These are phyloP conservation scores for Theocolax elegans DNA, from an alignment of 1,140 invertebrate genomes.

Conservation along the genomic window DNA sequence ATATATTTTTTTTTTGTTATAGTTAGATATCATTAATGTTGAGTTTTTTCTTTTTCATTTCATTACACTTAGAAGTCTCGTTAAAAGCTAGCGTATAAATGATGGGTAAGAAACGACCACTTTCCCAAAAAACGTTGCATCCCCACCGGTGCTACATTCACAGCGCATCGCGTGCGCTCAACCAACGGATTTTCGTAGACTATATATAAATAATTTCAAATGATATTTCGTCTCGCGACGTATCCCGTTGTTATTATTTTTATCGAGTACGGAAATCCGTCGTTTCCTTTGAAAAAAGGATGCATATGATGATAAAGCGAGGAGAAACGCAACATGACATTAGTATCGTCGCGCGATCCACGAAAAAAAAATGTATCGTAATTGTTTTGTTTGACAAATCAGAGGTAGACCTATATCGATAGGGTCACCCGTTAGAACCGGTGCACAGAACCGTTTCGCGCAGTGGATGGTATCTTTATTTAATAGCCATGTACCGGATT, in stretches of 20 bases:
- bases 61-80: conserved; percentile 60
- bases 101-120: conserved; percentile 68
- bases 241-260: conserved; percentile 32
- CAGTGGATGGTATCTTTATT: conserved; percentile 62
- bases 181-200: conserved; percentile 17
- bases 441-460: conserved; percentile 61
- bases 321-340: conserved; percentile 43
- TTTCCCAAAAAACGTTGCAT: conserved; percentile 59
- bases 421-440: conserved; percentile 55
- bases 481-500: conserved; percentile 61
- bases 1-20: conserved; percentile 43
- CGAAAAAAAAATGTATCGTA: conserved; percentile 38
- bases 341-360: conserved; percentile 42
- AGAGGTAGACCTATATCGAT: conserved; percentile 42
- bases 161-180: conserved; percentile 38
- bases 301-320: conserved; percentile 42
- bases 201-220: background rate
- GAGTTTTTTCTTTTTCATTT: conserved; percentile 55
- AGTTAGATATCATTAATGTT: conserved; percentile 65
- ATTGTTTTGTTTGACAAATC: conserved; percentile 36
- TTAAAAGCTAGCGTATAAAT: conserved; percentile 68
- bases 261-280: conserved; percentile 27
- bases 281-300: conserved; percentile 30
- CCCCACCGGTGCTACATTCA: conserved; percentile 55
- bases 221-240: background rate